Evolutionary conservation across 2,113 vertebrate species (phyloP).

Genomic region (Hylia prasina): DNA sequence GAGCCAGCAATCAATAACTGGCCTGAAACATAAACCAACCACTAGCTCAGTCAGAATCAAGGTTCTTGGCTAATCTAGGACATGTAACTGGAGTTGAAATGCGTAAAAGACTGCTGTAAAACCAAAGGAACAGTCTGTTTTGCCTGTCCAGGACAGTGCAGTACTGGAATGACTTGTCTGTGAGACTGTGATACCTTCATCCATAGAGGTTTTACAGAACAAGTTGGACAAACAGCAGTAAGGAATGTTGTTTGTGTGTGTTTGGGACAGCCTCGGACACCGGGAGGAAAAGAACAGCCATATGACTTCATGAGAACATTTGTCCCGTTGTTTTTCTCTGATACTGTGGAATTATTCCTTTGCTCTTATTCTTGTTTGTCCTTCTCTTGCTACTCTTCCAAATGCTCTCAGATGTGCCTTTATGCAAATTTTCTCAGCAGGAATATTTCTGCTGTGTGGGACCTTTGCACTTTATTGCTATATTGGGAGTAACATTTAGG

Average conservation of each 20-base stretch:
- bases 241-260: not conserved
- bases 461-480: not conserved
- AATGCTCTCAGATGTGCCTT: not conserved
- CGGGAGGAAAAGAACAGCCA: not conserved
- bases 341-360: not conserved
- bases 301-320: not conserved
- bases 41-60: not conserved
- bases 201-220: not conserved
- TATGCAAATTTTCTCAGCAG: not conserved
- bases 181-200: not conserved
- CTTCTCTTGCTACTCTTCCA: not conserved
- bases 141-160: not conserved
- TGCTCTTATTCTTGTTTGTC: not conserved
- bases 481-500: not conserved
- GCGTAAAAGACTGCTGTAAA: not conserved
- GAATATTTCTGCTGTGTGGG: not conserved
- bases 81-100: not conserved
- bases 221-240: not conserved
- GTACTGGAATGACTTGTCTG: not conserved
- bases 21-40: not conserved
- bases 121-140: not conserved
- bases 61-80: not conserved
- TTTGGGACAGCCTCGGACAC: not conserved
- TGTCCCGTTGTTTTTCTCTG: not conserved
- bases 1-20: constrained; percentile 16